Base-by-base conservation (phyloP, 2,888 invertebrate species). In the Embidobia sp. region DNA sequence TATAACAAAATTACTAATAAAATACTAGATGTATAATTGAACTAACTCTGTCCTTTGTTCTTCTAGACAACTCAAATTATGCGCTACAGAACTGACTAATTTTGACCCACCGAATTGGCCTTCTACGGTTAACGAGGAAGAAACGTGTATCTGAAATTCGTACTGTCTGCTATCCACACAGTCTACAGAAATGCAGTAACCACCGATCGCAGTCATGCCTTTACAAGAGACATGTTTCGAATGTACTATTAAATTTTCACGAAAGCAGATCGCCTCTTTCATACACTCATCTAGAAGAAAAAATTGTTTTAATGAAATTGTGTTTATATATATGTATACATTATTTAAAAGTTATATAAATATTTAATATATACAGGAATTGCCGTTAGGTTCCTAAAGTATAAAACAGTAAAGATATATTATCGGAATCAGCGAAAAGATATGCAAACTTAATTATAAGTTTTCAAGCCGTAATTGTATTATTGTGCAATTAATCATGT, bases 41-140 rank as follows among this genome's bases (percentile, higher is more conserved):
- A 31, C 69, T 42, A 37, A 92, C 92, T 92, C 92, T 27, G 89
- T 90, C 88, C 93, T 91, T 82, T 92, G 92, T 86, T 94, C 93
- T 90, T 93, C 93, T 86, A 93, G 90, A 8, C 93, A 93, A 79
- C 93, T 93, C 57, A 93, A 90, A 82, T 92, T 91, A 74, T 90
- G 89, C 80, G 93, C 92, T 70, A 92, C 87, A 86, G 93, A 93
- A 80, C 92, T 91, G 49, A 93, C 91, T 66, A 93, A 90, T 81
- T 92, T 92, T 7, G 92, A 91, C 7, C 93, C 92, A 64, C 91
- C 91, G 83, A 92, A 92, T 64, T 90, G 90, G 27, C 91, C 92
- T 82, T 92, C 90, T 63, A 91, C 90, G 35, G 91, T 91, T 49
- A 93, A 91, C 81, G 93, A 91, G 11, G 93, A 92, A 19, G 92